Evolutionary conservation across 2,113 vertebrate genomes (phyloP).

Genomic region (Nothoprocta perdicaria): DNA sequence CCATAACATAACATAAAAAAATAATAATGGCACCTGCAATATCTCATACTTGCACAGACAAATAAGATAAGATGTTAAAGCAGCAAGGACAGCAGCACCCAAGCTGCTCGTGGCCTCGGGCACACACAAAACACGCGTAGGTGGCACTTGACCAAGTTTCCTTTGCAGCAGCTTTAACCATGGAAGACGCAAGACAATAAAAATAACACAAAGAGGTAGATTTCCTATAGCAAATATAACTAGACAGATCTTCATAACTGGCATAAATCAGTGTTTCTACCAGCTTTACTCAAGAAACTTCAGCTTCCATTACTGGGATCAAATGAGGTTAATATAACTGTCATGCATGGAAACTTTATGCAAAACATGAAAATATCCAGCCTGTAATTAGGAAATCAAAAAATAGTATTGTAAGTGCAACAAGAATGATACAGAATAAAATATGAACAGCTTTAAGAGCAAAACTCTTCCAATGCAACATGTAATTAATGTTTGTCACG

Average conservation of each 20-base stretch:
- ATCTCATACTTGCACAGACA: neutral
- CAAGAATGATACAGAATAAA: neutral
- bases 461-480: neutral
- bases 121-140: neutral
- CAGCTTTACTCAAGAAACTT: constrained; percentile 18
- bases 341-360: neutral
- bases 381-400: constrained; percentile 15
- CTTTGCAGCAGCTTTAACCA: neutral
- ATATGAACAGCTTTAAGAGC: neutral
- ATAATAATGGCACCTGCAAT: neutral
- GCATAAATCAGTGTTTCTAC: neutral
- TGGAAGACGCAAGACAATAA: neutral
- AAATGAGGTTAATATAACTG: constrained; percentile 14
- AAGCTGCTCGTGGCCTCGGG: neutral
- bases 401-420: neutral
- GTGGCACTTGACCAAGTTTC: neutral
- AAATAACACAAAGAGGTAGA: neutral
- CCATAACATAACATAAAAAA: neutral
- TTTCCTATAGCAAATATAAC: constrained; percentile 10
- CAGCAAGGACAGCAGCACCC: neutral
- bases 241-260: neutral
- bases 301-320: constrained; percentile 12
- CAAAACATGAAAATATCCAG: neutral
- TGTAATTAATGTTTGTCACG: constrained; percentile 25
- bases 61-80: constrained; percentile 10